Evolutionary conservation across 2,888 invertebrate genomes (phyloP), one percentile per base, ranked within the genome.

Genomic region (Megastigmus dorsalis): DNA sequence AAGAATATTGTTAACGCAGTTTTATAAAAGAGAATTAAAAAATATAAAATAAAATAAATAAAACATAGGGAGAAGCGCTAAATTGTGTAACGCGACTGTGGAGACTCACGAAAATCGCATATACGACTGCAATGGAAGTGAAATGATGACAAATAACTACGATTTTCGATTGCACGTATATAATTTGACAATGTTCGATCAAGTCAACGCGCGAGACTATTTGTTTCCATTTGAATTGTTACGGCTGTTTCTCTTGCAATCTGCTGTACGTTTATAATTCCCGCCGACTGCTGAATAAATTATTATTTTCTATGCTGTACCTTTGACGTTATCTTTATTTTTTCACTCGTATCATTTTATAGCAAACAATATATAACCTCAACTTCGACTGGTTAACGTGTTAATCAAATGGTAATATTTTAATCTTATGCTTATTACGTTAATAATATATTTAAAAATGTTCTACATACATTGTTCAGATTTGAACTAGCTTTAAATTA

Each of bases 291-390:
- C 84, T 85, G 81, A 86, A 86, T 86, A 86, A 86, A 86, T 86
- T 85, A 85, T 86, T 86, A 84, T 86, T 86, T 86, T 85, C 80
- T 85, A 86, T 86, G 85, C 84, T 85, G 80, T 81, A 81, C 13
- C 0, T 20, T 15, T 48, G 54, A 55, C n/a, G 62, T 71, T 73
- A 23, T 33, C 33, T 73, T 70, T 59, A 54, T 66, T 59, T 43
- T 20, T 41, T 23, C 13, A 38, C 18, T n/a, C n/a, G n/a, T n/a
- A n/a, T n/a, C n/a, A n/a, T n/a, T n/a, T n/a, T n/a, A n/a, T n/a
- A n/a, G n/a, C n/a, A n/a, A n/a, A n/a, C n/a, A n/a, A n/a, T n/a
- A n/a, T n/a, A n/a, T n/a, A n/a, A n/a, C n/a, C n/a, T n/a, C n/a
- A n/a, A n/a, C n/a, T n/a, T n/a, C n/a, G n/a, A n/a, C n/a, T n/a